phyloP scores from a whole-genome alignment of 2,113 vertebrate species.

The Haemorhous mexicanus region DNA sequence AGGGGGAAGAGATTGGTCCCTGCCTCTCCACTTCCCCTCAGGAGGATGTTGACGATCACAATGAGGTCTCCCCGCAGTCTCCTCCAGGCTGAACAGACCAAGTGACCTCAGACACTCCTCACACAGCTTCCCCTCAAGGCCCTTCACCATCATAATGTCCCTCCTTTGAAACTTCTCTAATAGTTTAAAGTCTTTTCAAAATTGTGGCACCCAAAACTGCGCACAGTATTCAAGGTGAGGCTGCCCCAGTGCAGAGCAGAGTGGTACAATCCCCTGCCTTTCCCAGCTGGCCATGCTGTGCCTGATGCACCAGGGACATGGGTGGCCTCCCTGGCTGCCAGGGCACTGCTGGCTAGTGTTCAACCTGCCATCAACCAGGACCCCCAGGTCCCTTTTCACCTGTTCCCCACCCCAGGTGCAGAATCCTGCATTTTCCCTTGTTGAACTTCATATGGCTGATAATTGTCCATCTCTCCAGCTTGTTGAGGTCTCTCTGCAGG shows the following conservation, averaged over 20 bases:
- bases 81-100: background rate
- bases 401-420: background rate
- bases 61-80: background rate
- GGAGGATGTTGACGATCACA: background rate
- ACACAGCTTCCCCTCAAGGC: background rate
- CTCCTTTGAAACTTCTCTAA: background rate
- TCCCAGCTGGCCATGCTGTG: fast-evolving
- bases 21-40: background rate
- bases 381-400: background rate
- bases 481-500: background rate
- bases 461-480: background rate
- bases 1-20: background rate
- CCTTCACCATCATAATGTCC: too few species aligned
- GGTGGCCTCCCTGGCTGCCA: background rate
- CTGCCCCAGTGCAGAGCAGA: background rate
- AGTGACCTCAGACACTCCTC: background rate
- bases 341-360: background rate
- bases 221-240: fast-evolving
- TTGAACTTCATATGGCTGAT: background rate
- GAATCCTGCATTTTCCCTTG: background rate
- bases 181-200: background rate
- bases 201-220: background rate
- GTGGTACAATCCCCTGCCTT: background rate
- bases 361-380: fast-evolving
- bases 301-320: too few species aligned